Percentiles rank a stretch among this genome's conserved stretches.
Evolutionary conservation across 2,888 invertebrate species (phyloP).

Genomic region (Agapostemon virescens): DNA sequence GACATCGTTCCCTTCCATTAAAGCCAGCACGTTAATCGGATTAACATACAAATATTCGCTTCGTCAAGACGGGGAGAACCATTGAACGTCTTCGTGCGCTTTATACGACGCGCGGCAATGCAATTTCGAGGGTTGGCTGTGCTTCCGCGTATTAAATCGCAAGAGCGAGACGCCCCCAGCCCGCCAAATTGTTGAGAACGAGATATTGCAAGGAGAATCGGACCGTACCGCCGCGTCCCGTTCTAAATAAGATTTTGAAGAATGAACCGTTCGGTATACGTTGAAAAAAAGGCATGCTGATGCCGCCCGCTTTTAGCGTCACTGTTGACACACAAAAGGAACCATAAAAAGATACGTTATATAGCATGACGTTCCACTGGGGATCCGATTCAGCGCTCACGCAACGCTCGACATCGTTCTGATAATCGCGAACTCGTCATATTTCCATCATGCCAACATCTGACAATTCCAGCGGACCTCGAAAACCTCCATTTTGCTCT

Average conservation of each 20-base stretch:
- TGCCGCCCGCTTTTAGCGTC: slow-evolving; percentile 4
- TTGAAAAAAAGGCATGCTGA: neutral
- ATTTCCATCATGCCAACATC: slow-evolving; percentile 22
- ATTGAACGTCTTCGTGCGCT: slow-evolving; percentile 52
- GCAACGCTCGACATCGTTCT: slow-evolving; percentile 25
- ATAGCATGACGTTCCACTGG: slow-evolving; percentile 26
- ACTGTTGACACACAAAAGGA: slow-evolving; percentile 16
- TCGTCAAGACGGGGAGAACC: slow-evolving; percentile 60
- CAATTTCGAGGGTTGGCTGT: slow-evolving; percentile 55
- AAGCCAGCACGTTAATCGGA: slow-evolving; percentile 69
- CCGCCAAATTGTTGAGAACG: slow-evolving; percentile 32
- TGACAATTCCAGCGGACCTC: slow-evolving; percentile 4
- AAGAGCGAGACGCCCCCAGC: slow-evolving; percentile 28
- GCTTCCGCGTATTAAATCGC: slow-evolving; percentile 48
- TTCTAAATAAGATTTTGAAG: slow-evolving; percentile 36
- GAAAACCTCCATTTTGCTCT: neutral
- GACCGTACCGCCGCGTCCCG: neutral
- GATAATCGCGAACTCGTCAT: slow-evolving; percentile 31
- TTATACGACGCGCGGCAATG: slow-evolving; percentile 46
- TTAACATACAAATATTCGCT: slow-evolving; percentile 75
- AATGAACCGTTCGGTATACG: slow-evolving; percentile 20
- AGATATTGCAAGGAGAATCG: slow-evolving; percentile 41
- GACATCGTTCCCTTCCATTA: slow-evolving; percentile 42
- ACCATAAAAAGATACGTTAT: slow-evolving; percentile 22
- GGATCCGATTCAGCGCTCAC: slow-evolving; percentile 25